Evolutionary conservation across 2,797 vertebrate species (phyloP).

Genomic region (Silurus lanzhouensis): DNA sequence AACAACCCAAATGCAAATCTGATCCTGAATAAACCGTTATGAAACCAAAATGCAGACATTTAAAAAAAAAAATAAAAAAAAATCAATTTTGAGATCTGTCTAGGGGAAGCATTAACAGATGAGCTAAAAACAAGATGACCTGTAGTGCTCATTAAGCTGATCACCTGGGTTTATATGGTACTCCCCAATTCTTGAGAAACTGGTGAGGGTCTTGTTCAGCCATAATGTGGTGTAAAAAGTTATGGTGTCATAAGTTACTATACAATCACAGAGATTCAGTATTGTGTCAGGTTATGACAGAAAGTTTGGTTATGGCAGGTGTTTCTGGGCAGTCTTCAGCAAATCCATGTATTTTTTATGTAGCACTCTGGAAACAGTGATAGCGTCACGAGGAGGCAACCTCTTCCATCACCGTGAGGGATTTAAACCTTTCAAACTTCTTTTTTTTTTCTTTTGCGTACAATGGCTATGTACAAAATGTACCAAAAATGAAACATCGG

Average conservation of each 20-base stretch:
- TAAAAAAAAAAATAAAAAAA: background rate
- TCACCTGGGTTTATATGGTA: background rate
- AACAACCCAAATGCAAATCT: constrained; percentile 41
- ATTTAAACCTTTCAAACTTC: background rate
- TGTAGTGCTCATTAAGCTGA: constrained; percentile 47
- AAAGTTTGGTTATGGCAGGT: constrained; percentile 48
- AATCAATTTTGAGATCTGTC: constrained; percentile 38
- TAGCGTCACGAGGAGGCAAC: background rate
- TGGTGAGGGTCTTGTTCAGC: background rate
- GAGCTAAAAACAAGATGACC: constrained; percentile 43
- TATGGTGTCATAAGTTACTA: background rate
- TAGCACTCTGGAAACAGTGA: background rate
- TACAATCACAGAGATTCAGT: background rate
- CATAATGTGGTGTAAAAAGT: background rate
- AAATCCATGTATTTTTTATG: constrained; percentile 31
- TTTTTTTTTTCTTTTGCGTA: constrained; percentile 40
- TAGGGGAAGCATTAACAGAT: constrained; percentile 48
- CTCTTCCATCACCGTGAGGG: background rate
- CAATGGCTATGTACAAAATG: constrained; percentile 72
- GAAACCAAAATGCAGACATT: constrained; percentile 7
- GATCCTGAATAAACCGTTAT: constrained; percentile 43
- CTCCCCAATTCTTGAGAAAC: background rate
- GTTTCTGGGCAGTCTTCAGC: constrained; percentile 31
- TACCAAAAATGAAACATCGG: constrained; percentile 77
- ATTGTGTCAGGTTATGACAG: constrained; percentile 2